Evolutionary conservation across 1,140 invertebrate species (phyloP).

Genomic region (Lepidotrigona ventralis): DNA sequence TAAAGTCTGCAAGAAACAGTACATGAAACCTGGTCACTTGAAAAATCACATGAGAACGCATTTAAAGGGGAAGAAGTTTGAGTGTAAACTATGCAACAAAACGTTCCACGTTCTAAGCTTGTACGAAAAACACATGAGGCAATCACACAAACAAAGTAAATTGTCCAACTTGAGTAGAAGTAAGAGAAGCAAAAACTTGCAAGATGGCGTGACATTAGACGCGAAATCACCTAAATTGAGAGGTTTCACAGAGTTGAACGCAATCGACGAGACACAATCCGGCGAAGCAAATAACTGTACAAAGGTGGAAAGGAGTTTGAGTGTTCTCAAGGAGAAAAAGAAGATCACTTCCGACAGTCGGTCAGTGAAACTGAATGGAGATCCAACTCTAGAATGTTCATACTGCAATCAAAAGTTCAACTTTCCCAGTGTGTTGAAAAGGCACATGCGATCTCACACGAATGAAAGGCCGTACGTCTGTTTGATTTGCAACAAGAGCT

Average conservation of each 20-base stretch:
- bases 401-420: slow-evolving; percentile 70
- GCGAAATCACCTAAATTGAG: not conserved
- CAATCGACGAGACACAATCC: not conserved
- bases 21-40: slow-evolving; percentile 64
- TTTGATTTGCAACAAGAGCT: slow-evolving; percentile 80
- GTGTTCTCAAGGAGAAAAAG: slow-evolving; percentile 16
- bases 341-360: slow-evolving; percentile 25
- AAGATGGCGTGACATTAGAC: not conserved
- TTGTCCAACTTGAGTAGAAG: not conserved
- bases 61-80: slow-evolving; percentile 31
- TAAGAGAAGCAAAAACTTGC: slow-evolving; percentile 7
- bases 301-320: slow-evolving; percentile 19
- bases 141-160: slow-evolving; percentile 52
- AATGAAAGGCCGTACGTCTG: slow-evolving; percentile 84
- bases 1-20: slow-evolving; percentile 67
- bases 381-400: slow-evolving; percentile 53
- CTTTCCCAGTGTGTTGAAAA: slow-evolving; percentile 81
- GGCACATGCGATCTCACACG: slow-evolving; percentile 88
- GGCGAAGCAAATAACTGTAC: not conserved
- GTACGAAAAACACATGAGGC: slow-evolving; percentile 63
- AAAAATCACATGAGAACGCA: slow-evolving; percentile 68
- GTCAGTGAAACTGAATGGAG: slow-evolving; percentile 34
- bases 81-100: slow-evolving; percentile 65
- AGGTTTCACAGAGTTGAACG: not conserved
- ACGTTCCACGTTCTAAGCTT: slow-evolving; percentile 59